A percentile compares a stretch with the other conserved stretches of the same genome.
Evolutionary conservation across 2,113 vertebrate genomes (phyloP).

Genomic region (Cranoglanis bouderius): DNA sequence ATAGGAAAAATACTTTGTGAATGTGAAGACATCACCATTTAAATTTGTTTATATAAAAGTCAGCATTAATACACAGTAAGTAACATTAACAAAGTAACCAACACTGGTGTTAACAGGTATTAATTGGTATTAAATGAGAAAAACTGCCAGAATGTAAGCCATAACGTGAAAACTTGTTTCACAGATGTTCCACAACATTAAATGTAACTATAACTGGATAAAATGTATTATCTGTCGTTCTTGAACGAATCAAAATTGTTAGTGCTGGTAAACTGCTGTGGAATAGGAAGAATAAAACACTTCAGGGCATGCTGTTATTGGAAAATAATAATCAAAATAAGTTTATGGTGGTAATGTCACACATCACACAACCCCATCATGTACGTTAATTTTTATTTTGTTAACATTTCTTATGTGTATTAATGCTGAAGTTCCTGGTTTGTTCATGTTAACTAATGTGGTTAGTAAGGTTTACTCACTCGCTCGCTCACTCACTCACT

Average conservation of each 20-base stretch:
- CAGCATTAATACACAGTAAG: neutral
- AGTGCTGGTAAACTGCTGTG: neutral
- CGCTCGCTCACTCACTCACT: neutral
- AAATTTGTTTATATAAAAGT: neutral
- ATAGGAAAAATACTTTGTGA: neutral
- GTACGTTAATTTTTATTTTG: neutral
- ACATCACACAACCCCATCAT: neutral
- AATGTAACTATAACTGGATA: neutral
- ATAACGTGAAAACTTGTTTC: neutral
- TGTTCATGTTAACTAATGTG: neutral
- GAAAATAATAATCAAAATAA: neutral
- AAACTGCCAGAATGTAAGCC: neutral
- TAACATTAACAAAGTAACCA: neutral
- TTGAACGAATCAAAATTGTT: neutral
- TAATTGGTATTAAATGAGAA: neutral
- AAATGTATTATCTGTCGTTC: neutral
- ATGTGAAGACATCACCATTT: neutral
- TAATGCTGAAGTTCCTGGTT: neutral
- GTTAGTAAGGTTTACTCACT: neutral
- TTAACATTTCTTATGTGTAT: neutral
- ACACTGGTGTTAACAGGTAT: neutral
- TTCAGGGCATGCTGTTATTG: neutral
- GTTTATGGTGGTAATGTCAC: neutral
- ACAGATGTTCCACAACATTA: neutral
- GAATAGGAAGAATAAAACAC: neutral